Conservation (phyloP, 2,113 vertebrate species). For the Morone saxatilis region DNA sequence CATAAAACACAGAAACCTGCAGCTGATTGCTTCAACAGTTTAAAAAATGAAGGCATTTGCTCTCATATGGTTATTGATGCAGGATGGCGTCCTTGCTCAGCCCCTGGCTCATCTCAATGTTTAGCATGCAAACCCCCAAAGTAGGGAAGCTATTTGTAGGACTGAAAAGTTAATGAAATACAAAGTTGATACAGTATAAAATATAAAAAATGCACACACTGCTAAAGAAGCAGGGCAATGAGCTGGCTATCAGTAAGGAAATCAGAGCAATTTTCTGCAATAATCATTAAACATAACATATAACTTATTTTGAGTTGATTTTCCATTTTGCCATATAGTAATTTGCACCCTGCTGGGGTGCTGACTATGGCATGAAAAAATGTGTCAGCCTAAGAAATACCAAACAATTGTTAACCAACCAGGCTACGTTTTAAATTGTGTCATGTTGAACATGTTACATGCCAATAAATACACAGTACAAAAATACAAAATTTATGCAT, state of each 20-base stretch:
- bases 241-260: neutral
- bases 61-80: neutral
- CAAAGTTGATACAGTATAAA: neutral
- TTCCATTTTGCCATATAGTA: neutral
- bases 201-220: constrained; percentile 20
- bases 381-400: neutral
- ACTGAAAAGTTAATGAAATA: neutral
- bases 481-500: too few relatives aligned
- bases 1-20: constrained; percentile 27
- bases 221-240: neutral
- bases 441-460: too few relatives aligned
- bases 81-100: neutral
- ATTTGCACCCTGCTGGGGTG: too few relatives aligned
- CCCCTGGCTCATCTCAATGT: neutral
- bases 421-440: too few relatives aligned
- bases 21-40: constrained; percentile 23
- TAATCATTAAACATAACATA: constrained; percentile 19
- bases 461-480: too few relatives aligned
- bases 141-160: neutral
- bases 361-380: neutral
- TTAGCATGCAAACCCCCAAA: neutral
- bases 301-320: neutral
- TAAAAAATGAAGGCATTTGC: neutral
- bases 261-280: too few relatives aligned
- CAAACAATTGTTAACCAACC: neutral